Evolutionary conservation across 2,113 vertebrate species (phyloP).

Genomic region (Dromaius novaehollandiae): DNA sequence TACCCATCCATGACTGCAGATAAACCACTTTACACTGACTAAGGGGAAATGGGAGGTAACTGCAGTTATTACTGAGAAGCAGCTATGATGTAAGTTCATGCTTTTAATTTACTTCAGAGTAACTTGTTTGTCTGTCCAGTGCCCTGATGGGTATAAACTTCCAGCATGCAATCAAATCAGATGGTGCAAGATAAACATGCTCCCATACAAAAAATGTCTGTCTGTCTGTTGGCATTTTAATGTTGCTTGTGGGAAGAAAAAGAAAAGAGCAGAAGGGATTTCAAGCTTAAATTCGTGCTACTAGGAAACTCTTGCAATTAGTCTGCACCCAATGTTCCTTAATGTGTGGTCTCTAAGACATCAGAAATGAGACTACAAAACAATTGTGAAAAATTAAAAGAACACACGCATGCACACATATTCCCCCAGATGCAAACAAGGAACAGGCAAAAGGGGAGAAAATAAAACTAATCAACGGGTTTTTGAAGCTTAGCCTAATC

Average conservation of each 20-base stretch:
- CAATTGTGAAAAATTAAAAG: background rate
- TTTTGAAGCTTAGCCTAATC: background rate
- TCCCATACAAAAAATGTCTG: background rate
- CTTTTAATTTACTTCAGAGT: background rate
- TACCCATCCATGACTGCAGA: background rate
- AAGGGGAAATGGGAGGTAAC: background rate
- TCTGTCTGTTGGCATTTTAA: background rate
- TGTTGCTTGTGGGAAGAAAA: slow-evolving; percentile 14
- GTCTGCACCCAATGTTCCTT: slow-evolving; percentile 7
- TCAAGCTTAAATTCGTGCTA: background rate
- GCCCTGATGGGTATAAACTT: background rate
- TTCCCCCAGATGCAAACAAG: slow-evolving; percentile 11
- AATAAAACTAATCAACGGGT: background rate
- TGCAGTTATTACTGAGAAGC: background rate
- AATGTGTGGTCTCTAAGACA: slow-evolving; percentile 49
- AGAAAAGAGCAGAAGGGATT: background rate
- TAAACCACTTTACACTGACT: background rate
- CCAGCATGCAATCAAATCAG: background rate
- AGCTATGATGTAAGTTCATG: background rate
- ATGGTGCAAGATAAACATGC: background rate
- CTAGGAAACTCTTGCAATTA: background rate
- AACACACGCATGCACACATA: background rate
- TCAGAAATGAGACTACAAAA: slow-evolving; percentile 10
- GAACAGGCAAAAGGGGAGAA: background rate
- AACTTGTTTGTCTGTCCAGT: background rate